A percentile compares a stretch with the other conserved stretches of the same genome.
phyloP scores from a whole-genome alignment of 2,113 vertebrate genomes.

The Orcinus orca region DNA sequence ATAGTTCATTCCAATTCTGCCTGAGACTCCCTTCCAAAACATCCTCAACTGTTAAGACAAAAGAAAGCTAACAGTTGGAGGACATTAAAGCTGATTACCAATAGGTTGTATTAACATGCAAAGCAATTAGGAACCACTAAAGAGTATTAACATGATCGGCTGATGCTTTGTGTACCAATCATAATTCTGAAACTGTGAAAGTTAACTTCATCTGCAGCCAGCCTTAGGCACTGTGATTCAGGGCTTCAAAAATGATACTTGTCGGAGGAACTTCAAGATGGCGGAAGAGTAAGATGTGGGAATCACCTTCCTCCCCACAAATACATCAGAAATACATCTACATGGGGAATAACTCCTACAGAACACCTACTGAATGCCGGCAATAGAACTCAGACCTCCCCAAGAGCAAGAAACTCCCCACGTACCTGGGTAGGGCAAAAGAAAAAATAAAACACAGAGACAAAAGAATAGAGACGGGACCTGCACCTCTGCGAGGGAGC shows the following conservation, averaged over 20 bases:
- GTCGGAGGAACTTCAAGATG: neutral
- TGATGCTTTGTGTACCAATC: neutral
- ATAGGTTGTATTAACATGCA: conserved; percentile 53
- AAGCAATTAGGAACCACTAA: conserved; percentile 46
- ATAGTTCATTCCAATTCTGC: conserved; percentile 38
- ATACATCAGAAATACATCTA: too few relatives aligned
- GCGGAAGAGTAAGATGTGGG: too few relatives aligned
- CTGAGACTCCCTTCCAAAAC: conserved; percentile 32
- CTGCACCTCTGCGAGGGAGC: too few relatives aligned
- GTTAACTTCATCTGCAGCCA: neutral
- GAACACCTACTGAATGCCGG: too few relatives aligned
- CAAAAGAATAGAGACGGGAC: too few relatives aligned
- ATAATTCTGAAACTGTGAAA: conserved; percentile 21
- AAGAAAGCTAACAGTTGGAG: conserved; percentile 57
- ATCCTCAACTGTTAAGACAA: conserved; percentile 43
- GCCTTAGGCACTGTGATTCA: neutral
- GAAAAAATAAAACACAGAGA: too few relatives aligned
- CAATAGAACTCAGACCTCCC: too few relatives aligned
- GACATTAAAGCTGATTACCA: conserved; percentile 53
- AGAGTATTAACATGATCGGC: neutral
- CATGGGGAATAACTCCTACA: too few relatives aligned
- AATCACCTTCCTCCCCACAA: too few relatives aligned
- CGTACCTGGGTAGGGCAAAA: too few relatives aligned
- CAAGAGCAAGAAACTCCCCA: too few relatives aligned
- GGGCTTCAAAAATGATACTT: neutral